Evolutionary conservation across 2,888 invertebrate genomes (phyloP).

Genomic region (Macrosoma leucophasiata): DNA sequence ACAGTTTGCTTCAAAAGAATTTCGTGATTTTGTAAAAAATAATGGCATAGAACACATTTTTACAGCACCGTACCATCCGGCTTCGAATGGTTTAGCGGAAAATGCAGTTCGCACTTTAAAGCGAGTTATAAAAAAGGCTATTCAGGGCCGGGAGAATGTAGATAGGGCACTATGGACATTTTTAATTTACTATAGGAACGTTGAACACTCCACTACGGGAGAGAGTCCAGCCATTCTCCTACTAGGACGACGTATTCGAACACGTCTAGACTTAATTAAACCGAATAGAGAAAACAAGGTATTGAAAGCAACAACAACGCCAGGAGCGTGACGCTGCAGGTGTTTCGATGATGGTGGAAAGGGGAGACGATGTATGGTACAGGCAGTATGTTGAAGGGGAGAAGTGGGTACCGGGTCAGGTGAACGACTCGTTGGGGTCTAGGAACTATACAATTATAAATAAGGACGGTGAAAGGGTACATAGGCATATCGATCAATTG

Average conservation of each 20-base stretch:
- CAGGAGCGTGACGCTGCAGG: too few relatives aligned
- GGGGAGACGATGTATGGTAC: too few relatives aligned
- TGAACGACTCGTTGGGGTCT: too few relatives aligned
- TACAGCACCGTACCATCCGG: conserved; percentile 16
- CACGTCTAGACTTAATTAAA: too few relatives aligned
- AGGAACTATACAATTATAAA: too few relatives aligned
- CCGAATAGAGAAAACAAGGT: too few relatives aligned
- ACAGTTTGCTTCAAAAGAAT: conserved; percentile 14
- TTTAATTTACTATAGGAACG: conserved; percentile 2
- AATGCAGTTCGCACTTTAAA: conserved; percentile 26
- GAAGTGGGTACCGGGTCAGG: too few relatives aligned
- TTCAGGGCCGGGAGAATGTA: conserved; percentile 13
- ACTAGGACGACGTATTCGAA: not conserved
- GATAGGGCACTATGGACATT: conserved; percentile 11
- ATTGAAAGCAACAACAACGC: too few relatives aligned
- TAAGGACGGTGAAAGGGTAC: too few relatives aligned
- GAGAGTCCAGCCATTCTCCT: not conserved
- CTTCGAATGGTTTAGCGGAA: conserved; percentile 23
- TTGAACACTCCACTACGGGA: not conserved
- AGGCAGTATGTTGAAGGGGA: too few relatives aligned
- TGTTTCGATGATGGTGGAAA: too few relatives aligned
- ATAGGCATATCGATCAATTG: too few relatives aligned
- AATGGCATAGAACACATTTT: conserved; percentile 16
- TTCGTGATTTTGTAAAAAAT: conserved; percentile 12
- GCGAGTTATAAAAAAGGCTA: conserved; percentile 20